phyloP scores from a whole-genome alignment of 2,888 invertebrate species.

The Tetragonisca angustula region DNA sequence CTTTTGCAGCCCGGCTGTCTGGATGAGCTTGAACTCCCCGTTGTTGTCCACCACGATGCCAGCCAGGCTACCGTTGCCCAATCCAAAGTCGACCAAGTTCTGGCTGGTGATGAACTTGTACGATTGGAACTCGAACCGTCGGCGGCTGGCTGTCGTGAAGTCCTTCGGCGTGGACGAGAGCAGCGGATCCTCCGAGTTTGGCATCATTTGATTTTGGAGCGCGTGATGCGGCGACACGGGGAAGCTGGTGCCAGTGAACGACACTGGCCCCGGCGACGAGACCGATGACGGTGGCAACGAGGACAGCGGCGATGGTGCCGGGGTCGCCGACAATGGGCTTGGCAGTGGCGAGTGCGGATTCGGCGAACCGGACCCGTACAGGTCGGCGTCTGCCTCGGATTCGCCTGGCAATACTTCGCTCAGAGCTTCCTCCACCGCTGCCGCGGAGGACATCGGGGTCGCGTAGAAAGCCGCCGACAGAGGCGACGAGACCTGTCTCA shows the following conservation, averaged over 20 bases:
- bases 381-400: constrained; percentile 86
- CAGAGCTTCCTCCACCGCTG: constrained; percentile 93
- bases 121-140: constrained; percentile 87
- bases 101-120: constrained; percentile 85
- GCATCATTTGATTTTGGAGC: constrained; percentile 93
- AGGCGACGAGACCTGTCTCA: constrained; percentile 91
- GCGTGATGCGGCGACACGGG: constrained; percentile 84
- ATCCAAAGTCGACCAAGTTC: constrained; percentile 85
- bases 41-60: constrained; percentile 87
- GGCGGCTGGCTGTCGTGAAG: constrained; percentile 85
- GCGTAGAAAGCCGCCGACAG: constrained; percentile 93
- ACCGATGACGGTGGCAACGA: constrained; percentile 83
- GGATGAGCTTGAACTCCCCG: constrained; percentile 87
- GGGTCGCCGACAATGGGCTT: constrained; percentile 87
- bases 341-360: constrained; percentile 86
- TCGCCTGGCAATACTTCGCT: constrained; percentile 94
- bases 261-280: constrained; percentile 79
- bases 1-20: constrained; percentile 85
- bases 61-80: constrained; percentile 86
- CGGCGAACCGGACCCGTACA: constrained; percentile 84
- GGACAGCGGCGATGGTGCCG: constrained; percentile 85
- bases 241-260: constrained; percentile 80
- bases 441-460: constrained; percentile 93
- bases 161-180: constrained; percentile 93
- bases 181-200: constrained; percentile 94